Evolutionary conservation across 2,113 vertebrate species (phyloP).

Genomic region (Gracilinanus agilis): DNA sequence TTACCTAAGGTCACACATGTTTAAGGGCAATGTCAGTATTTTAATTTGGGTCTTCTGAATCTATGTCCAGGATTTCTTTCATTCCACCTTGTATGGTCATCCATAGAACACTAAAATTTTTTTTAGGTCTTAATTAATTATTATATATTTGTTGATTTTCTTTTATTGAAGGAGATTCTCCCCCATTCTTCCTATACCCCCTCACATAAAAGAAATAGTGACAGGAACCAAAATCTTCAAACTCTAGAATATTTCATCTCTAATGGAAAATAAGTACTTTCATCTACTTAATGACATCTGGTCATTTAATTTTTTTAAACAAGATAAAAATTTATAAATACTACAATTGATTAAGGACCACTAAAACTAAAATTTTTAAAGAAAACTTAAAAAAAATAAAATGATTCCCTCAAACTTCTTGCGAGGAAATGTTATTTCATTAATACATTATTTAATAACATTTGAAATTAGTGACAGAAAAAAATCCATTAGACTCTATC

Average conservation of each 20-base stretch:
- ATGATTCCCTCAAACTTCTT: not conserved
- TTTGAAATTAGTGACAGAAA: not conserved
- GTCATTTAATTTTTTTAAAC: not conserved
- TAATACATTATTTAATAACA: not conserved
- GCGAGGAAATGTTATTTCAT: not conserved
- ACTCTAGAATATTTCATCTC: not conserved
- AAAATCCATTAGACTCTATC: not conserved
- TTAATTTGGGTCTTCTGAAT: not conserved
- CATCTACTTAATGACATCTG: not conserved
- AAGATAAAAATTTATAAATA: not conserved
- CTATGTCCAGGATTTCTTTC: not conserved
- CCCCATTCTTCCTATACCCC: not conserved
- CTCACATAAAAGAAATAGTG: not conserved
- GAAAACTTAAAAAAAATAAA: not conserved
- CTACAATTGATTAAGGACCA: not conserved
- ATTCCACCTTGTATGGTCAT: not conserved
- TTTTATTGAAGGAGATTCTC: not conserved
- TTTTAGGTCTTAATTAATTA: not conserved
- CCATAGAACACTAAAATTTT: not conserved
- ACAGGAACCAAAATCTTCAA: not conserved
- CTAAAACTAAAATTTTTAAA: not conserved
- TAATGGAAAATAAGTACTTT: not conserved
- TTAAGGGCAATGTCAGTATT: not conserved
- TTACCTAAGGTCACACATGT: not conserved
- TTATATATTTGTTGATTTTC: not conserved